Base-by-base conservation (phyloP, 2,113 vertebrate species). In the Bucco capensis region DNA sequence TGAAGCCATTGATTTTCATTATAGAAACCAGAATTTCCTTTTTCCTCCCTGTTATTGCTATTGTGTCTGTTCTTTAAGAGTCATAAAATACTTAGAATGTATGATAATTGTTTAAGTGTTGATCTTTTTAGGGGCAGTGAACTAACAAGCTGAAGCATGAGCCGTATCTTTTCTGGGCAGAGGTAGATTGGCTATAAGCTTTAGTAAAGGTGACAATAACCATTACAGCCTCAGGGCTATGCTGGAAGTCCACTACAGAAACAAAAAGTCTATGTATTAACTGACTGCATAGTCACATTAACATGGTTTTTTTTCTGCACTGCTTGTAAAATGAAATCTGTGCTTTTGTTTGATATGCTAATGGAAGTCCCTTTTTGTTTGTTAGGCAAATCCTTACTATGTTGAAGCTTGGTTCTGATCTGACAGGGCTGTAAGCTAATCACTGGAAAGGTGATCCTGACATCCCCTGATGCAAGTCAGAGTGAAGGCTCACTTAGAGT, bases 261-360 rank as follows among this genome's bases (percentile, higher is more conserved):
- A 47, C 67, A 54, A 58, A 37, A 74, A 62, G 19, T 25, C 9
- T 28, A 38, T 33, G 6, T 25, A 37, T 47, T n/a, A 47, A 38
- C 40, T 54, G n/a, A n/a, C n/a, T n/a, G n/a, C n/a, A n/a, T n/a
- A n/a, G n/a, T n/a, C n/a, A n/a, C n/a, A n/a, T n/a, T n/a, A n/a
- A n/a, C n/a, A n/a, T n/a, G 15, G 1, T 0, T 2, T n/a, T 5
- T 12, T 14, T 61, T 25, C 78, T 73, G 5, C 19, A 8, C 9
- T 35, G 56, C 51, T 85, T 73, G 44, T 73, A 38, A 54, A 83
- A 62, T 7, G 31, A 70, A 83, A 89, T 12, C 53, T 27, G 23
- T 57, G 50, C 46, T 76, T 82, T 70, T 57, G n/a, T 83, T 89
- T 87, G 57, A 23, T 61, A 31, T 73, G 62, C 62, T 66, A 28